Percentiles rank a stretch among this genome's conserved stretches.
Conservation (phyloP, 2,797 vertebrate species). For the Acipenser oxyrinchus region DNA sequence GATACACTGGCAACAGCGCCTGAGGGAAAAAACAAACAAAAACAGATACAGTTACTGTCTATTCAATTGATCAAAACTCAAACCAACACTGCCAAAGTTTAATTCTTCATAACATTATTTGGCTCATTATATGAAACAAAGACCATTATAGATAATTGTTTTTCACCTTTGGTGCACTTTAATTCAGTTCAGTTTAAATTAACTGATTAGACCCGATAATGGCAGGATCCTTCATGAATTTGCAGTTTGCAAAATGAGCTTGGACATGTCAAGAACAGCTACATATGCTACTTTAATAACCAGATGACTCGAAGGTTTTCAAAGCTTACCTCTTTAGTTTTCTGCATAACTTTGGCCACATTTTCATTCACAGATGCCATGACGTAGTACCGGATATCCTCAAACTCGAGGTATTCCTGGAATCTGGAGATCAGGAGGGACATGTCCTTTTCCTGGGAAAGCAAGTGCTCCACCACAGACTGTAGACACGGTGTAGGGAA, state of each 20-base stretch:
- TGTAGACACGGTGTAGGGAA: conserved; percentile 28
- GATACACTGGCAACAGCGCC: conserved; percentile 60
- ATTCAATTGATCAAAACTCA: neutral
- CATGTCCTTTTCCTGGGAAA: conserved; percentile 57
- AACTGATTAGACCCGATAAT: too few relatives aligned
- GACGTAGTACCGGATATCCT: conserved; percentile 79
- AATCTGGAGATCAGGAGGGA: conserved; percentile 77
- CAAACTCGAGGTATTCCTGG: conserved; percentile 76
- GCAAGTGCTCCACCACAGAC: conserved; percentile 64
- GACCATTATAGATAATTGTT: too few relatives aligned
- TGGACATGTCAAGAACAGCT: too few relatives aligned
- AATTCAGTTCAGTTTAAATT: too few relatives aligned
- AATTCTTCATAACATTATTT: neutral
- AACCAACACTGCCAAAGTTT: neutral
- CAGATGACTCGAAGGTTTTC: neutral
- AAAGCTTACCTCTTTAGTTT: conserved; percentile 61
- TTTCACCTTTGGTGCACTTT: too few relatives aligned
- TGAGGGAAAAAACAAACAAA: conserved; percentile 19
- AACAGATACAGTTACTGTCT: neutral
- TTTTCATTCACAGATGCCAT: conserved; percentile 60
- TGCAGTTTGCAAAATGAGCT: too few relatives aligned
- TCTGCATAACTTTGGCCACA: conserved; percentile 53
- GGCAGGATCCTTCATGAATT: too few relatives aligned
- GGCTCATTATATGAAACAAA: neutral
- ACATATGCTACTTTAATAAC: too few relatives aligned